A percentile compares a stretch with the other conserved stretches of the same genome.
Conservation (phyloP, 2,888 invertebrate genomes). For the Monoplex corrugatus region DNA sequence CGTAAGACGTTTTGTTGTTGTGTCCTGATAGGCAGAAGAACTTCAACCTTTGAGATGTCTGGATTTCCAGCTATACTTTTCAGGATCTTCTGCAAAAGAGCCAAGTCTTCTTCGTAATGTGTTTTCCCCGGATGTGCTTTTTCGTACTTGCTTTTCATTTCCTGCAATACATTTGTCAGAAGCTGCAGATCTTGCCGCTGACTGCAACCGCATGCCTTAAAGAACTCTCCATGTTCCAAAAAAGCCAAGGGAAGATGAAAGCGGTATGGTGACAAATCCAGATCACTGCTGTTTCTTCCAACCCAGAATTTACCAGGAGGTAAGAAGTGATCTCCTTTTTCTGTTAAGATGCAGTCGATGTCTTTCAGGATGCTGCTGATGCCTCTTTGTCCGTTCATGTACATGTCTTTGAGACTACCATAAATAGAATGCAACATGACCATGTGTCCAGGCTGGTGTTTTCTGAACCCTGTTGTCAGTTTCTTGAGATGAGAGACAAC, state of each 20-base stretch:
- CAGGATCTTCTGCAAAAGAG: neutral
- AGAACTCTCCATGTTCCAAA: neutral
- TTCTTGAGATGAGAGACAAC: neutral
- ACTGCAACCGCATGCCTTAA: neutral
- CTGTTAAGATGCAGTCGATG: neutral
- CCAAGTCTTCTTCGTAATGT: neutral
- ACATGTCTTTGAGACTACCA: neutral
- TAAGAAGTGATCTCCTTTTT: neutral
- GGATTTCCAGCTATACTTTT: neutral
- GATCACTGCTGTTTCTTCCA: neutral
- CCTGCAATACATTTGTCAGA: neutral
- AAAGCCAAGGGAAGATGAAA: neutral
- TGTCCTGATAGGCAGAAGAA: conserved; percentile 1
- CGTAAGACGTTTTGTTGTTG: neutral
- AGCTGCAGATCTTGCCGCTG: neutral
- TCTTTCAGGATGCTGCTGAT: neutral
- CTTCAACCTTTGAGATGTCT: neutral
- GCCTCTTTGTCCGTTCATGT: no score
- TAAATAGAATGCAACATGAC: neutral
- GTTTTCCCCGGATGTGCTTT: neutral
- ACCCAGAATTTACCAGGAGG: conserved; percentile 12
- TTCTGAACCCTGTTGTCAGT: neutral
- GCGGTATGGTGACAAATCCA: neutral
- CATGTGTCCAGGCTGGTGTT: neutral
- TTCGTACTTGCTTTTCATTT: neutral